Evolutionary conservation across 2,888 invertebrate species (phyloP).

Genomic region (Spodoptera exigua): DNA sequence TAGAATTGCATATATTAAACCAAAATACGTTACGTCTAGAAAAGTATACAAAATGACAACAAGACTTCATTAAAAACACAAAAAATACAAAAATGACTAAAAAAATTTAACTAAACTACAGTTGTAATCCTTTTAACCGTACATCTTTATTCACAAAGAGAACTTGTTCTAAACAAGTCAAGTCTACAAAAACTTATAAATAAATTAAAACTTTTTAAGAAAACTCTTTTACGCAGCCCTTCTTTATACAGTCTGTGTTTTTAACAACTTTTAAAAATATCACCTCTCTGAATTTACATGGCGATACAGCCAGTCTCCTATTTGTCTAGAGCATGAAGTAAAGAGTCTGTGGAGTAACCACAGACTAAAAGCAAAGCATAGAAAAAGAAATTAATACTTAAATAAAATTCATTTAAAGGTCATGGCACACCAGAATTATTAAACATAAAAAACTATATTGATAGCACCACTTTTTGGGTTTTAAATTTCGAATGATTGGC

Average conservation of each 20-base stretch:
- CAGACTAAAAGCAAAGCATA: too few relatives aligned
- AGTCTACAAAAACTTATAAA: constrained; percentile 18
- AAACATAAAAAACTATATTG: not conserved
- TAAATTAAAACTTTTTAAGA: constrained; percentile 33
- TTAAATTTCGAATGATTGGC: too few relatives aligned
- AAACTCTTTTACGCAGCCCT: constrained; percentile 10
- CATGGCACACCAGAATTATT: too few relatives aligned
- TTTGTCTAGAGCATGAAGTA: constrained; percentile 9
- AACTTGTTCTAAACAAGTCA: constrained; percentile 12
- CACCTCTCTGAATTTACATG: constrained; percentile 37
- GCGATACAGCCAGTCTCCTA: constrained; percentile 27
- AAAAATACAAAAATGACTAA: not conserved
- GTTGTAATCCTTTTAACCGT: constrained; percentile 13
- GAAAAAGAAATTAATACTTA: too few relatives aligned
- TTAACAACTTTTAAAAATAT: constrained; percentile 40
- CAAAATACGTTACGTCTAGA: not conserved
- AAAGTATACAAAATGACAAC: too few relatives aligned
- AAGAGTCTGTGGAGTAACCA: constrained; percentile 12
- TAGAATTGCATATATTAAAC: too few relatives aligned
- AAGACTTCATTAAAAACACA: too few relatives aligned
- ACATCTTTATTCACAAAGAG: constrained; percentile 8
- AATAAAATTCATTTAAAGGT: too few relatives aligned
- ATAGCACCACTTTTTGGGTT: too few relatives aligned
- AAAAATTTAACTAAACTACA: not conserved
- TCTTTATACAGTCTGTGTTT: constrained; percentile 29